phyloP scores from a whole-genome alignment of 2,797 vertebrate genomes.

The Diglossa cyanea region DNA sequence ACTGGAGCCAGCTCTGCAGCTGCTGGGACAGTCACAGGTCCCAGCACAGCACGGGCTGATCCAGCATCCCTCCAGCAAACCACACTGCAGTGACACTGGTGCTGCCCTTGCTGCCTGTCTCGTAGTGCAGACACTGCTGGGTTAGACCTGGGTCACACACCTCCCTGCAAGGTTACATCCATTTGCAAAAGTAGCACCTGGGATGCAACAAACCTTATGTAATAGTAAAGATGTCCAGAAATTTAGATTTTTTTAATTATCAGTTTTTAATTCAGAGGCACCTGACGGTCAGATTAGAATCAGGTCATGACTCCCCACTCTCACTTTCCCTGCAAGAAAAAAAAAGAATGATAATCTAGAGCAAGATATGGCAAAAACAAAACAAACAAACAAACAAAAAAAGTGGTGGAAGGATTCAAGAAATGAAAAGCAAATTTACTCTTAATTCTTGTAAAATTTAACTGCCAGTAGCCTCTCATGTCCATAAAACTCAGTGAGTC shows the following conservation, averaged over 20 bases:
- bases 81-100: neutral
- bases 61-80: neutral
- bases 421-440: neutral
- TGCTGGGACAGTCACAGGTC: neutral
- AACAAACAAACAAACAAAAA: neutral
- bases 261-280: neutral
- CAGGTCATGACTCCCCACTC: neutral
- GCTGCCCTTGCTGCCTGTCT: neutral
- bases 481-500: neutral
- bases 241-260: neutral
- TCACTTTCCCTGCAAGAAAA: neutral
- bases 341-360: neutral
- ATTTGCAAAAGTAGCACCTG: neutral
- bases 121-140: fast-evolving
- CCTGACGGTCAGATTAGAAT: neutral
- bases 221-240: neutral
- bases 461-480: neutral
- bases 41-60: too few relatives aligned
- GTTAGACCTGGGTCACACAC: neutral
- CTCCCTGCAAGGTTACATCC: neutral
- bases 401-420: neutral
- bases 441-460: neutral
- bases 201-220: neutral
- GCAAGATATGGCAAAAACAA: fast-evolving
- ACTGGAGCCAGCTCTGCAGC: neutral